Evolutionary conservation across 37 sponge, comb jelly and placozoan species (phyloP).

Genomic region (Amphimedon queenslandica): DNA sequence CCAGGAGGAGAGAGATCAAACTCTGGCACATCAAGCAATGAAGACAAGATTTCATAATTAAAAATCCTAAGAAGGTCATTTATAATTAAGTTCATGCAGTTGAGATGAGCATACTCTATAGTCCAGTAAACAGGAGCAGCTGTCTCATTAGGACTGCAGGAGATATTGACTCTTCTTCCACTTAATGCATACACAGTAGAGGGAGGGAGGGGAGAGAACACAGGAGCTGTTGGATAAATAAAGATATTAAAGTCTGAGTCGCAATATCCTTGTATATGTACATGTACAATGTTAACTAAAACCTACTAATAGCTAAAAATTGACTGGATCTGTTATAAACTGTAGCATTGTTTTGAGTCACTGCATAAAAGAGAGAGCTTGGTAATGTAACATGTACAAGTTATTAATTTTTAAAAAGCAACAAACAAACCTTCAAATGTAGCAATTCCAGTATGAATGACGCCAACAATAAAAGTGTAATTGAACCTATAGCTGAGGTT

Average conservation of each 20-base stretch:
- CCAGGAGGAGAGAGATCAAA: neutral
- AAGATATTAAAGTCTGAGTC: too few species aligned
- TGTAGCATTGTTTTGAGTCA: too few species aligned
- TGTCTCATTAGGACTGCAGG: conserved; percentile 16
- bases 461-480: conserved; percentile 1
- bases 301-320: too few species aligned
- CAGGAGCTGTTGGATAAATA: too few species aligned
- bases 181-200: conserved; percentile 10
- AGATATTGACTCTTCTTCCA: conserved; percentile 5
- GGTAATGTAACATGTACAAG: too few species aligned
- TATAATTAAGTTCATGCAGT: neutral
- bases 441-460: neutral
- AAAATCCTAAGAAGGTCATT: neutral
- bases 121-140: conserved; percentile 21
- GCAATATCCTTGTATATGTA: too few species aligned
- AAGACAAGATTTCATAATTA: neutral
- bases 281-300: too few species aligned
- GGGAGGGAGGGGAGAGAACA: too few species aligned
- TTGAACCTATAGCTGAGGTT: neutral
- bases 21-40: neutral
- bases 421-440: too few species aligned
- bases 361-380: too few species aligned
- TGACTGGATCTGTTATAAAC: too few species aligned
- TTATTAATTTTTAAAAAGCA: too few species aligned
- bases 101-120: neutral